Evolutionary conservation across 2,888 invertebrate species (phyloP).

Genomic region (Lasioglossum lativentre): DNA sequence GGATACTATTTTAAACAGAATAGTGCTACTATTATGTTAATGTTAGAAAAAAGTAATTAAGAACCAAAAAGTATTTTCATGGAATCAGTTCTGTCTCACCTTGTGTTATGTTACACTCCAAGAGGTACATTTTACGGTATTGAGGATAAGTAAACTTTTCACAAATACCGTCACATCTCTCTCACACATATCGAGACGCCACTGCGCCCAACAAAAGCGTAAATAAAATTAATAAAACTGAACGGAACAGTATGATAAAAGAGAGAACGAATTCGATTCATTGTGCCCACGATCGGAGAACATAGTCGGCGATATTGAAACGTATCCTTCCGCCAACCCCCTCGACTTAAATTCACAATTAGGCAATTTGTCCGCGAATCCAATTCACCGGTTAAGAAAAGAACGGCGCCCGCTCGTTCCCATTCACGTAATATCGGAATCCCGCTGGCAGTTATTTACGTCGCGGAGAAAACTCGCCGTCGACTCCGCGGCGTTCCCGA

Average conservation of each 20-base stretch:
- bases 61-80: neutral
- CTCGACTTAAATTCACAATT: constrained; percentile 25
- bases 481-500: constrained; percentile 27
- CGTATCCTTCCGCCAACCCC: neutral
- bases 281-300: neutral
- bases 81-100: neutral
- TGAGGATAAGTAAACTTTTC: neutral
- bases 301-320: neutral
- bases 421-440: neutral
- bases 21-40: neutral
- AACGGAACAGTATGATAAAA: neutral
- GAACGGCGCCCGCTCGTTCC: neutral
- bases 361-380: neutral
- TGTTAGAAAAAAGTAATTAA: neutral
- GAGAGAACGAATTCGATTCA: neutral
- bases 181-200: neutral
- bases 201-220: neutral
- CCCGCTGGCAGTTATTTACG: constrained; percentile 4
- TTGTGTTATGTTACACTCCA: neutral
- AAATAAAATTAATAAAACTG: neutral
- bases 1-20: neutral
- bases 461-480: neutral
- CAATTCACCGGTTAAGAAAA: neutral
- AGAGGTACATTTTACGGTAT: neutral
- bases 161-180: neutral